Percentiles rank a stretch among this genome's conserved stretches.
Conservation (phyloP, 2,113 vertebrate genomes). For the Potamarius usumacintae region DNA sequence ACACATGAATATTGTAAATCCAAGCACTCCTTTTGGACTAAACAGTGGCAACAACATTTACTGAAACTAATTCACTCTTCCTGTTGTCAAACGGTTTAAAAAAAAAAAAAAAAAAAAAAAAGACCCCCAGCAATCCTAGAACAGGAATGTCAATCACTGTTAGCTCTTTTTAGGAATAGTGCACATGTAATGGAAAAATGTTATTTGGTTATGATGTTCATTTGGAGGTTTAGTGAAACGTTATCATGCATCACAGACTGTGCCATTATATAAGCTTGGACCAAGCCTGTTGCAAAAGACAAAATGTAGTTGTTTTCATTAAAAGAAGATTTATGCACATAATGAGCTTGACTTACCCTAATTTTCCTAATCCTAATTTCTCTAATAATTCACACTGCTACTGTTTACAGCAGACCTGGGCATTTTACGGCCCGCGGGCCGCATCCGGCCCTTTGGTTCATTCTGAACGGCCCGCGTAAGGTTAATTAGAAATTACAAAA, state of each 20-base stretch:
- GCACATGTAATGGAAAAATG: not conserved
- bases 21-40: not conserved
- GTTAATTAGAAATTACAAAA: no score
- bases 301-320: not conserved
- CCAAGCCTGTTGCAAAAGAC: not conserved
- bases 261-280: not conserved
- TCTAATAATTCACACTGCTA: constrained; percentile 3
- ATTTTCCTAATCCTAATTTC: constrained; percentile 2
- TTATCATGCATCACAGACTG: not conserved
- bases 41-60: not conserved
- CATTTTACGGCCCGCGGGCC: no score
- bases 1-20: not conserved
- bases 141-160: not conserved
- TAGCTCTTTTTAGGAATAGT: not conserved
- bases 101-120: no score
- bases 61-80: not conserved
- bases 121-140: not conserved
- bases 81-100: not conserved
- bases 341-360: constrained; percentile 21
- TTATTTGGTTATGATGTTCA: not conserved
- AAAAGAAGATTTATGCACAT: not conserved
- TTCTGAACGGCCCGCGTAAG: no score
- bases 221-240: not conserved
- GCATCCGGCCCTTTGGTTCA: no score
- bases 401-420: not conserved